Percentiles rank a stretch among this genome's conserved stretches.
Evolutionary conservation across 2,113 vertebrate species (phyloP).

Genomic region (Peromyscus maniculatus): DNA sequence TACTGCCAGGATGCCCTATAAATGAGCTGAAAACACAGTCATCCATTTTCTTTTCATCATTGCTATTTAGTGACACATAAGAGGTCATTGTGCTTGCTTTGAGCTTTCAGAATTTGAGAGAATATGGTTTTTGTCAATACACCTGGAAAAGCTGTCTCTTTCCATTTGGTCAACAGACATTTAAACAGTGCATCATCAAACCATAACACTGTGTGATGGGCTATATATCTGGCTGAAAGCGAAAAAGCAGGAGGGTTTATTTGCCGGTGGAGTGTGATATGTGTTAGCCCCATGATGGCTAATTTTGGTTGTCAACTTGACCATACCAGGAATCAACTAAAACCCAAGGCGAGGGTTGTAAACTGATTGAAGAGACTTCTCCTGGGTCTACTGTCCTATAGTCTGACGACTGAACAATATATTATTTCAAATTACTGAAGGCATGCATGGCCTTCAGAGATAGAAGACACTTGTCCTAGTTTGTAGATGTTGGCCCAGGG

Average conservation of each 20-base stretch:
- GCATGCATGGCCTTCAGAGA: not conserved
- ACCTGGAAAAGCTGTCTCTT: not conserved
- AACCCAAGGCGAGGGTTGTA: not conserved
- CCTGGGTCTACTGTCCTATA: not conserved
- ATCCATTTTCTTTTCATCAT: constrained; percentile 65
- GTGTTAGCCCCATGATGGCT: not conserved
- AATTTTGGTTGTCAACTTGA: not conserved
- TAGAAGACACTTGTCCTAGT: not conserved
- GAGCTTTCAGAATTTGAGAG: not conserved
- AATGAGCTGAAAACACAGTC: not conserved
- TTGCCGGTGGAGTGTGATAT: not conserved
- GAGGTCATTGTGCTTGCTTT: constrained; percentile 9
- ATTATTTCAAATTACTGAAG: not conserved
- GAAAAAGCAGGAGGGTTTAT: not conserved
- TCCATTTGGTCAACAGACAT: not conserved
- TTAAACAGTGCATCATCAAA: not conserved
- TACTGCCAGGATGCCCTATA: not conserved
- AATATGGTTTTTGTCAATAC: not conserved
- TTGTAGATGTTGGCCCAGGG: constrained; percentile 3
- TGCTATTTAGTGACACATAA: constrained; percentile 15
- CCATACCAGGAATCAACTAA: not conserved
- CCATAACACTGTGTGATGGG: not conserved
- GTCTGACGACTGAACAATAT: not conserved
- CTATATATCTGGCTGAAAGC: not conserved
- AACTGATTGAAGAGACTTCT: not conserved